A percentile compares a stretch with the other conserved stretches of the same genome.
Conservation (phyloP, 2,797 vertebrate genomes). For the Crenichthys baileyi region DNA sequence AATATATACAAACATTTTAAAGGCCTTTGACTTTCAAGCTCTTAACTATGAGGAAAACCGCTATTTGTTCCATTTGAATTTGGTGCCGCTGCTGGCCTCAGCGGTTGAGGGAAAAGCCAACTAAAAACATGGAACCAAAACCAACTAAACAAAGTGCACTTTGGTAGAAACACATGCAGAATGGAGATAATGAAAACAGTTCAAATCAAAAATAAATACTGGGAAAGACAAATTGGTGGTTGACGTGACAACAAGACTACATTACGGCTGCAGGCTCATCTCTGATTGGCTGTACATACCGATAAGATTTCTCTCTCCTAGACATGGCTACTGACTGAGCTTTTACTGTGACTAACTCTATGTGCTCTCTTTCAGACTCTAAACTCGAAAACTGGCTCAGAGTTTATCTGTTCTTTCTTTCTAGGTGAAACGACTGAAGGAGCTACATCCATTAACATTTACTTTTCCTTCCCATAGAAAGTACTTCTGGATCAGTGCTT, state of each 20-base stretch:
- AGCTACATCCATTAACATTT: no score
- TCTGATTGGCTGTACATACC: slow-evolving; percentile 94
- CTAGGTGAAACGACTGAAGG: no score
- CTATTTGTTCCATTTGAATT: slow-evolving; percentile 3
- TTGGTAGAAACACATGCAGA: slow-evolving; percentile 78
- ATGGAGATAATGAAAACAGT: slow-evolving; percentile 78
- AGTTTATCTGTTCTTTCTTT: no score
- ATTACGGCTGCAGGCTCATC: slow-evolving; percentile 80
- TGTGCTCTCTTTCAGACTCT: no score
- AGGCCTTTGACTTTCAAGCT: no score
- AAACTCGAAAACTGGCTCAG: no score
- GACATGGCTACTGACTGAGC: no score
- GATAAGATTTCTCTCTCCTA: slow-evolving; percentile 99
- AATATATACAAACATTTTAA: background rate
- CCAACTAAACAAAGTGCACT: slow-evolving; percentile 43
- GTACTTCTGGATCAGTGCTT: no score
- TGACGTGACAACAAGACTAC: slow-evolving; percentile 84
- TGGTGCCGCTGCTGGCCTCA: background rate
- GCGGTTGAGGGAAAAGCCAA: slow-evolving; percentile 1
- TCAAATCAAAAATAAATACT: slow-evolving; percentile 72
- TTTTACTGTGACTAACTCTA: no score
- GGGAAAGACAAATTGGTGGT: slow-evolving; percentile 79
- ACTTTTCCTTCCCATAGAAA: no score
- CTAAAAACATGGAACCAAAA: slow-evolving; percentile 5
- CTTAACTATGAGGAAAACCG: background rate